These are phyloP conservation scores for Nephrotoma guestfalica DNA, from an alignment of 2,888 invertebrate species.

Conservation along the genomic window DNA sequence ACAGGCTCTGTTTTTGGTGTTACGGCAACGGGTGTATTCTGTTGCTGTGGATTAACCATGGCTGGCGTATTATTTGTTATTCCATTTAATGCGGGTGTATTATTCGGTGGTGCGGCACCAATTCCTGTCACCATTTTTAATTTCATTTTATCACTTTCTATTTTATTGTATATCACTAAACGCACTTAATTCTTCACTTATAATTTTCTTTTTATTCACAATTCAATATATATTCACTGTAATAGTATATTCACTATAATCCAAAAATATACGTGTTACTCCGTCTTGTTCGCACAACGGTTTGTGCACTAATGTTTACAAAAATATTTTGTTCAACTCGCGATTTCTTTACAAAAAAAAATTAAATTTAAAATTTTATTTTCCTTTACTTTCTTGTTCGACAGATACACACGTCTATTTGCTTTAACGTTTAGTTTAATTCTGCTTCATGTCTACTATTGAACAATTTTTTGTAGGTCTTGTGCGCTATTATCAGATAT, in stretches of 20 bases:
- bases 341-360: not conserved
- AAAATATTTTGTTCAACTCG: not conserved
- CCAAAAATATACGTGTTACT: not conserved
- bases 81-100: slow-evolving; percentile 21
- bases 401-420: not conserved
- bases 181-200: not conserved
- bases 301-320: not conserved
- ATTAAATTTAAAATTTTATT: not conserved
- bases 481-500: not conserved
- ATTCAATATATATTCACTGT: not conserved
- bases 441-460: not conserved
- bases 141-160: not conserved
- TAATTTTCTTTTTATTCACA: not conserved
- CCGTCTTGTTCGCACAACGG: not conserved
- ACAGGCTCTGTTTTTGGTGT: not conserved
- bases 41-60: not conserved
- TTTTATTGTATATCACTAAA: not conserved
- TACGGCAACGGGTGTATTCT: not conserved
- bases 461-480: not conserved
- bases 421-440: not conserved
- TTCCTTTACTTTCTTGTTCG: not conserved
- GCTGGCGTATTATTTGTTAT: slow-evolving; percentile 15
- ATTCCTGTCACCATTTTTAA: slow-evolving; percentile 30
- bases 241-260: not conserved
- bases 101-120: slow-evolving; percentile 22